These are phyloP conservation scores for Escarpia spicata DNA, from an alignment of 2,888 invertebrate genomes.

Conservation along the genomic window DNA sequence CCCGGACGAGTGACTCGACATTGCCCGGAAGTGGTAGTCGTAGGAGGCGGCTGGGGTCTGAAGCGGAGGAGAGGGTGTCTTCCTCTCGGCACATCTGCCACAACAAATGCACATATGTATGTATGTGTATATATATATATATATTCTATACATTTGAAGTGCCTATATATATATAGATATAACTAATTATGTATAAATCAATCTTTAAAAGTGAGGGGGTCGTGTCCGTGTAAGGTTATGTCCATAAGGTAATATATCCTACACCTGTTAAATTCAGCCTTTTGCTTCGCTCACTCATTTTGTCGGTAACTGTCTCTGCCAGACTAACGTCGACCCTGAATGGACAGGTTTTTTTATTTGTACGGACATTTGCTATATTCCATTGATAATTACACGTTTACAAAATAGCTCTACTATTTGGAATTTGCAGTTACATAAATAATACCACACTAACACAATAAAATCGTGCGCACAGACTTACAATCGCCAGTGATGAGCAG, in stretches of 20 bases:
- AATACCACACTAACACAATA: not conserved
- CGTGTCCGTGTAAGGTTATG: too few relatives aligned
- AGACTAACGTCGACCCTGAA: too few relatives aligned
- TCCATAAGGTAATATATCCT: too few relatives aligned
- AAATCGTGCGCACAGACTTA: not conserved
- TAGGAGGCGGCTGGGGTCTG: not conserved
- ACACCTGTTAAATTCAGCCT: too few relatives aligned
- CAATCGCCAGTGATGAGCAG: not conserved
- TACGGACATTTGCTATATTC: not conserved
- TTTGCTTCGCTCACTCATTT: too few relatives aligned
- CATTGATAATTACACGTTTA: not conserved
- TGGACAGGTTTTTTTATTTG: not conserved
- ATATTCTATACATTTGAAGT: too few relatives aligned
- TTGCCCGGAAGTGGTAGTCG: not conserved
- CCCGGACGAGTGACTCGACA: not conserved
- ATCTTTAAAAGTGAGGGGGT: too few relatives aligned
- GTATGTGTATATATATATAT: too few relatives aligned
- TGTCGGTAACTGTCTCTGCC: too few relatives aligned
- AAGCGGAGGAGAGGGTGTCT: not conserved
- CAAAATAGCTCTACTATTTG: not conserved
- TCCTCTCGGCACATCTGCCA: not conserved
- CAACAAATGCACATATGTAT: not conserved
- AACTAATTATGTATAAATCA: too few relatives aligned
- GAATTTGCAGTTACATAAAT: not conserved
- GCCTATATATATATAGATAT: too few relatives aligned